These are phyloP conservation scores for Drosophila sucinea DNA, from an alignment of 1,140 invertebrate genomes.

Conservation along the genomic window DNA sequence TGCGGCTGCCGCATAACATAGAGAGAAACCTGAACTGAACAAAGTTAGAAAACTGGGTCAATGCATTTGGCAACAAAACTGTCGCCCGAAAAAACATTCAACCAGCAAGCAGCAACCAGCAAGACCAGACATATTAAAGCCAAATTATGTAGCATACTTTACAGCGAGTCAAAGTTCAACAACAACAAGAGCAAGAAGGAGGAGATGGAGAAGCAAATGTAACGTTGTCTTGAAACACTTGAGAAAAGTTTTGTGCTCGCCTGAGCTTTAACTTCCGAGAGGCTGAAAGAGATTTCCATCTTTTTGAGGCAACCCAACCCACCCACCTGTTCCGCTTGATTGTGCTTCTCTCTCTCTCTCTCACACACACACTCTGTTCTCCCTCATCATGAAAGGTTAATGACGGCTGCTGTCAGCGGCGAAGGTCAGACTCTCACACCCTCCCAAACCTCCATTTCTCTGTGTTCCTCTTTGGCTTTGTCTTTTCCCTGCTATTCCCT, in stretches of 20 bases:
- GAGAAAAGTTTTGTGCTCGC: constrained; percentile 52
- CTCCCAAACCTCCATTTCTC: constrained; percentile 2
- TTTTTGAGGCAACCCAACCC: neutral
- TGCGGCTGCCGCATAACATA: constrained; percentile 18
- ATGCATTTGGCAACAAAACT: constrained; percentile 22
- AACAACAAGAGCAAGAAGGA: constrained; percentile 16
- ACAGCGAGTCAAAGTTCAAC: constrained; percentile 46
- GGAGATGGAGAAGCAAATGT: neutral
- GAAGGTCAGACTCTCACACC: constrained; percentile 58
- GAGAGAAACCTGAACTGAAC: neutral
- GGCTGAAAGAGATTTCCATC: constrained; percentile 10
- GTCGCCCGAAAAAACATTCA: constrained; percentile 11
- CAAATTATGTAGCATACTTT: constrained; percentile 40
- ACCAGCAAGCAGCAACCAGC: neutral
- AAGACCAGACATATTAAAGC: constrained; percentile 53
- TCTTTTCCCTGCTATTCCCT: constrained; percentile 18
- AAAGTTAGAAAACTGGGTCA: constrained; percentile 52
- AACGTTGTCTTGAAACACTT: constrained; percentile 56
- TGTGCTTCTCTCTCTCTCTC: constrained; percentile 38
- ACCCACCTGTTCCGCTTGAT: constrained; percentile 71
- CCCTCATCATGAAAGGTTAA: constrained; percentile 75
- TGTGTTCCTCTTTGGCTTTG: constrained; percentile 3
- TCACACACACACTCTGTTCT: constrained; percentile 9
- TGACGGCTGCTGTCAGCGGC: constrained; percentile 77
- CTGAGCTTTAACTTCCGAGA: constrained; percentile 47